Evolutionary conservation across 2,113 vertebrate species (phyloP), one percentile per base, ranked within the genome.

Genomic region (Baryphthengus martii): DNA sequence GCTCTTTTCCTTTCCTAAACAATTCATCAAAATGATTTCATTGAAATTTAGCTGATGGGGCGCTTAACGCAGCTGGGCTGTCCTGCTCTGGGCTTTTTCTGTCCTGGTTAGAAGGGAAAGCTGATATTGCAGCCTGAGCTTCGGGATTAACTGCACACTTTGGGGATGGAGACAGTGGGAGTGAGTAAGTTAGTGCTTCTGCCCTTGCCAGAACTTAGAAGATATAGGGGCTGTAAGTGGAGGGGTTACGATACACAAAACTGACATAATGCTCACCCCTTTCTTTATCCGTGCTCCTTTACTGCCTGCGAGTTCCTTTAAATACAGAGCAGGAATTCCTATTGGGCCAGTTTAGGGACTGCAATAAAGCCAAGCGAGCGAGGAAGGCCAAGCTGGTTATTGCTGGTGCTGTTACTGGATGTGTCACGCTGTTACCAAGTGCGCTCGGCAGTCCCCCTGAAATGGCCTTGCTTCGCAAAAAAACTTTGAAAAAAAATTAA

Each of bases 11-110:
- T 70, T 92, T 95, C 88, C 94, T 95, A 88, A 88, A 97, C 97
- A 96, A 96, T 96, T 95, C 62, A 93, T 97, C 97, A 97, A 95
- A 90, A 96, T 90, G 67, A 95, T 95, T 97, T 92, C 95, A 97
- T 63, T 78, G 95, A 96, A 95, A 95, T 96, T 95, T 89, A 96
- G 96, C 96, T 96, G 95, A 96, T 96, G 91, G 95, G 95, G 95
- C 82, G 35, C 90, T 95, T 95, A 96, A 52, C 29, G 55, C 95
- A 96, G 96, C 96, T 96, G 97, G 71, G 68, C 90, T 71, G 92
- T 93, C 95, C 95, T 85, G 94, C 85, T 89, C 90, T 71, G 94
- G 0, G 0, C 53, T 91, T 97, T 93, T 92, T 82, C 96, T 95
- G 91, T 86, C 90, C 94, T 92, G 76, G 63, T 89, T 95, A 55